Evolutionary conservation across 2,113 vertebrate genomes (phyloP).

Genomic region (mouse (Mus musculus)): GRCm39 chr4:34752501-34753000

Average conservation of each 20-base stretch:
- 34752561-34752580: not conserved
- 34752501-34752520: not conserved
- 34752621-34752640: not conserved
- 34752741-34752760: not conserved
- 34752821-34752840: not conserved
- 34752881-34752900: not conserved
- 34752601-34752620: constrained; percentile 9
- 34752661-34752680: not conserved
- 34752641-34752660: not conserved
- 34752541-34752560: not conserved
- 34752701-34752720: not conserved
- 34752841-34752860: rapidly evolving
- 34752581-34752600: not conserved
- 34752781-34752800: not conserved
- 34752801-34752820: not conserved
- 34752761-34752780: not conserved
- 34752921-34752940: not conserved
- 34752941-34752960: constrained; percentile 34
- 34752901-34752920: not conserved
- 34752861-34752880: not conserved
- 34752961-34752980: not conserved
- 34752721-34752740: not conserved
- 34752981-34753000: not conserved
- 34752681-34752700: not conserved
- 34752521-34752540: not conserved